Percentiles rank a stretch among this genome's conserved stretches.
phyloP scores from a whole-genome alignment of 2,888 invertebrate species.

The Zele albiditarsus region DNA sequence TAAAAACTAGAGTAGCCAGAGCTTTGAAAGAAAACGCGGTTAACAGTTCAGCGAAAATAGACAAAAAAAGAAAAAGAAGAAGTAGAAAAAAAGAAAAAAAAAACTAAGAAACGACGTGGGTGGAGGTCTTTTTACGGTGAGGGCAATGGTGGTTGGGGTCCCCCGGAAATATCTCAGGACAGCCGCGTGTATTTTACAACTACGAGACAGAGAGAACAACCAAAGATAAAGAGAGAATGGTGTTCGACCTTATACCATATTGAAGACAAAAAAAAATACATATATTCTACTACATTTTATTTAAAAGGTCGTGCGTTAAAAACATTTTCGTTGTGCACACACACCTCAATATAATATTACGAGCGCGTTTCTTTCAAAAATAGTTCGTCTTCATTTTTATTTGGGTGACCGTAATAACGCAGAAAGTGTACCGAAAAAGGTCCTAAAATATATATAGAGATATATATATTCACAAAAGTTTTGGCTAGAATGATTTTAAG shows the following conservation, averaged over 20 bases:
- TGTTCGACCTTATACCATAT: conserved; percentile 18
- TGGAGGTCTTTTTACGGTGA: conserved; percentile 31
- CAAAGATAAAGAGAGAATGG: too few relatives aligned
- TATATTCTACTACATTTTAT: not conserved
- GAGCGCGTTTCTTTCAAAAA: conserved; percentile 64
- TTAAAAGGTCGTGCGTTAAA: conserved; percentile 10
- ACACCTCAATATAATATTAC: conserved; percentile 62
- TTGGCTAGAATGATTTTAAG: conserved; percentile 35
- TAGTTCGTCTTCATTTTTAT: conserved; percentile 63
- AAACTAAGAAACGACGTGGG: conserved; percentile 22
- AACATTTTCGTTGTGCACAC: conserved; percentile 34
- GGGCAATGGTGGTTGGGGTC: conserved; percentile 40
- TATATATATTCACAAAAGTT: conserved; percentile 43
- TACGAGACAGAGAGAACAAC: conserved; percentile 31
- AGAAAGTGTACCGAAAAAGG: conserved; percentile 66
- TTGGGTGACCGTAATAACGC: conserved; percentile 71
- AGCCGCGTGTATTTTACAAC: conserved; percentile 40
- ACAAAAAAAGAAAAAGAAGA: conserved; percentile 15
- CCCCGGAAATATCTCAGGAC: conserved; percentile 43
- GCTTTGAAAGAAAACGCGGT: conserved; percentile 51
- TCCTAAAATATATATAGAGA: conserved; percentile 43
- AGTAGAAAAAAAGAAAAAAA: not conserved
- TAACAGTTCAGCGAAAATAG: conserved; percentile 32
- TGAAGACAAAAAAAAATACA: not conserved
- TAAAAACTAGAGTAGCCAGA: conserved; percentile 65